Evolutionary conservation across 2,888 invertebrate genomes (phyloP), one percentile per base, ranked within the genome.

Genomic region (Lithosia quadra): DNA sequence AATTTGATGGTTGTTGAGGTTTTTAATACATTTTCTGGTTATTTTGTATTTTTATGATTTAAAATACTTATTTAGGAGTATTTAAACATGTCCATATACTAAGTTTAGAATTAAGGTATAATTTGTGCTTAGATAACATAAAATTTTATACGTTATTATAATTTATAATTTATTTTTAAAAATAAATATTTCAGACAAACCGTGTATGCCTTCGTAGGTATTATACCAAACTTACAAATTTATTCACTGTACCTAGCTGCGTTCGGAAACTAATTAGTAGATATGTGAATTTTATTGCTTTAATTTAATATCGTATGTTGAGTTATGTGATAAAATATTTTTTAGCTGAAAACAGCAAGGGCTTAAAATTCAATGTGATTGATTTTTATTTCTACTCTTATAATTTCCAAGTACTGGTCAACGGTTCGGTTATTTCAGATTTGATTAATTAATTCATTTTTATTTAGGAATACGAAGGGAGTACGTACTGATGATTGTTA

Each of bases 201-300:
- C 43, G 18, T 18, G 43, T 33, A 33, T n/a, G n/a, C n/a, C n/a
- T n/a, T n/a, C n/a, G n/a, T n/a, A n/a, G n/a, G n/a, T n/a, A n/a
- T n/a, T n/a, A n/a, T n/a, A n/a, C n/a, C n/a, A n/a, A n/a, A n/a
- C n/a, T n/a, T n/a, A 77, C 68, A 64, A 79, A 79, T 71, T 80
- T 74, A 69, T 34, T 39, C 67, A 59, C 33, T 63, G 39, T 75
- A 60, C 71, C 59, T 72, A 70, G 69, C 57, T 67, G 74, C 71
- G 69, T 76, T 81, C 76, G 65, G 62, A 67, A 69, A 74, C 74
- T 76, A 75, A 81, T 79, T 73, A 77, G 64, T 68, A 13, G 21
- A 13, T 60, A 68, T 72, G 65, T 57, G 65, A 75, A 73, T 80
- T 83, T 80, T 74, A 79, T 72, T 72, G 56, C 75, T 83, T 71